phyloP scores from a whole-genome alignment of 2,113 vertebrate genomes.

The Python bivittatus region DNA sequence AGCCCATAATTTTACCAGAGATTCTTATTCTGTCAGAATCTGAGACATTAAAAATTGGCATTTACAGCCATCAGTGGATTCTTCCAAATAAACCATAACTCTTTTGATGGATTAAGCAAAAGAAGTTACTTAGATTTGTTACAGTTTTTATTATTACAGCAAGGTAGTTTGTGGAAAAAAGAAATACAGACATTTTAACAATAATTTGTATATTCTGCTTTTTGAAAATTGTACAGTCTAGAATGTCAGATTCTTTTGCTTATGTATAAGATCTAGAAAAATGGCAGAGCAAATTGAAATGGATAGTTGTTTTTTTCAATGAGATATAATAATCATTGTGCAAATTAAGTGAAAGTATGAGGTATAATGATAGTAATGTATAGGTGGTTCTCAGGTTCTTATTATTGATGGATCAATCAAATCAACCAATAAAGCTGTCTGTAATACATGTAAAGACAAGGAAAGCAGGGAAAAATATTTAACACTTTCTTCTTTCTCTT shows the following conservation, averaged over 20 bases:
- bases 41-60: background rate
- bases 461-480: background rate
- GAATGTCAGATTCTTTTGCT: background rate
- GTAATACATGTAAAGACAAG: background rate
- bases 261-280: background rate
- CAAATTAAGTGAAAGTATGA: background rate
- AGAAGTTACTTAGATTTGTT: background rate
- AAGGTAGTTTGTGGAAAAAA: background rate
- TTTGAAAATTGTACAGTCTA: background rate
- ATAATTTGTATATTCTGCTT: background rate
- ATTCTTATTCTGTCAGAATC: background rate
- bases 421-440: background rate
- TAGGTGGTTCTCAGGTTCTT: background rate
- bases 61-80: background rate
- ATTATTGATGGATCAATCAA: background rate
- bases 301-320: background rate
- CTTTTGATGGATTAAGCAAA: background rate
- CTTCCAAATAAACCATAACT: background rate
- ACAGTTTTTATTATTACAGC: background rate
- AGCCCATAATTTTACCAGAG: background rate
- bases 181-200: background rate
- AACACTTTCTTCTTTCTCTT: background rate
- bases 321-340: background rate
- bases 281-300: background rate
- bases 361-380: background rate